Evolutionary conservation across 2,113 vertebrate genomes (phyloP), one percentile per base, ranked within the genome.

Genomic region (Calonectris borealis): DNA sequence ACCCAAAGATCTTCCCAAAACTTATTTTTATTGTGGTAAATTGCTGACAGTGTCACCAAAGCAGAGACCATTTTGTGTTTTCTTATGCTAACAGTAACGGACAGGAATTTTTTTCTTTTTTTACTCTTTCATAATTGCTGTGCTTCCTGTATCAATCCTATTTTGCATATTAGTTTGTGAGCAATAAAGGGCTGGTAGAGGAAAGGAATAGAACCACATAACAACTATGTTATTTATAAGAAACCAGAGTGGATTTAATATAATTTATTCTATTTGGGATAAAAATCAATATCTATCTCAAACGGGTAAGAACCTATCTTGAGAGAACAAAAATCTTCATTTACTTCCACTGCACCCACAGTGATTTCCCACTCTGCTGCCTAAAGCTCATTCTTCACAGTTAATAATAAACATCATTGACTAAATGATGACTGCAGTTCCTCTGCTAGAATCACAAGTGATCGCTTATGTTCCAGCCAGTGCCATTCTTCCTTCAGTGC

Each of bases 401-500:
- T 88, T 95, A 95, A 97, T 95, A 90, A 91, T 92, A 96, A 96
- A 95, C 86, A 87, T 84, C 60, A 79, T 73, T 81, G 94, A 72
- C 93, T 96, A 95, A 92, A 91, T 51, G 46, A 95, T 86, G 92
- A 89, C 92, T 84, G 54, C 77, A 91, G 92, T 55, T 92, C 83
- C 90, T 97, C 77, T 89, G 62, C 83, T 91, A 29, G 73, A 89
- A 86, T 85, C 66, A 89, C 70, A 95, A 88, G n/a, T 0, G 2
- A 94, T 94, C 6, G 3, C 31, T 95, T 94, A 79, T 49, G 29
- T 69, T 91, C 86, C 88, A 93, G 83, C 13, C 65, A 62, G 46
- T 51, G 65, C 34, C 38, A 10, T 26, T 90, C 72, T 94, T 89
- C 84, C 69, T 66, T 86, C 65, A 78, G 40, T 68, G 31, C 65